Evolutionary conservation across 2,797 vertebrate species (phyloP), one percentile per base, ranked within the genome.

Genomic region (Cuculus canorus): DNA sequence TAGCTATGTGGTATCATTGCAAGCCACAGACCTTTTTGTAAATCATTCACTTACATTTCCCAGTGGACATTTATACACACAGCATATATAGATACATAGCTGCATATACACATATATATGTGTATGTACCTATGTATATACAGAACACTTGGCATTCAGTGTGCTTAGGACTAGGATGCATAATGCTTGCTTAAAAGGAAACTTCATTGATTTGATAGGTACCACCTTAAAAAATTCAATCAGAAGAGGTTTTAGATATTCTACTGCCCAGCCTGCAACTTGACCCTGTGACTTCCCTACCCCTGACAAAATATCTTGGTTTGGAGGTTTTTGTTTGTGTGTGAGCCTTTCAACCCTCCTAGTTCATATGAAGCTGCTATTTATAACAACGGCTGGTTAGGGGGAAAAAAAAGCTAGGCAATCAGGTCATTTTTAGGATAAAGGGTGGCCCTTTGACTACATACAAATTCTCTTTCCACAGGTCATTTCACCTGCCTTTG

Each of bases 381-480:
- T 82, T 72, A 81, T 30, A 59, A 79, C 24, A 84, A 41, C 21
- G 91, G 47, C 47, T 79, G 35, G 32, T 22, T 59, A 43, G 32
- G 22, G 33, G 11, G 24, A 41, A 41, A 68, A 53, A 70, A 30
- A 41, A 85, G 59, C 33, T 48, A 53, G 60, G 68, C 35, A 82
- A 82, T 57, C 27, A 10, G 61, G 66, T 92, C 54, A 86, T 28
- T 96, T 89, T 89, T 59, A 87, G 64, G 68, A 91, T 66, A 85
- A 92, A 88, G 47, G 3, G 30, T 45, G 27, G 17, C 68, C 59
- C 30, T 72, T 70, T 35, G 47, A 84, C n/a, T 64, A 71, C 5
- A 79, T 16, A 64, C 3, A 83, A 45, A 88, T 37, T 17, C 13
- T 84, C 13, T 32, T 88, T 82, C 52, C 1, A 5, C 39, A 24